Base-by-base conservation (phyloP, 2,888 invertebrate genomes). In the Eupithecia centaureata region DNA sequence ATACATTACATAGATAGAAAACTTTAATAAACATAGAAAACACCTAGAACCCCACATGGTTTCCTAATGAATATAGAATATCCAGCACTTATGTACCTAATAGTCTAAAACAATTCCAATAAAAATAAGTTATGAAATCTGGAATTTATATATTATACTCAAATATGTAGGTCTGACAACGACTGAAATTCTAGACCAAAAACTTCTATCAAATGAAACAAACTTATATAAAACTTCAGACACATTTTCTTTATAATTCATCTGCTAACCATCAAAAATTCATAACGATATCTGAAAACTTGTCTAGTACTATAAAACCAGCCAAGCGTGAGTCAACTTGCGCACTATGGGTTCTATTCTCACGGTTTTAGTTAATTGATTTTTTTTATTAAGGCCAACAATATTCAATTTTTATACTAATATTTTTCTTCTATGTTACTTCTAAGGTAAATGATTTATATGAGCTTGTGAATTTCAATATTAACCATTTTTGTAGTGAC, bases 261-360 rank as follows among this genome's bases (percentile, higher is more conserved):
- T 47, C 47, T 22, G 27, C 18, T 13, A 28, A n/a, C 54, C 54
- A 56, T 56, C 30, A 28, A 56, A 56, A 56, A 28, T 56, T 56
- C 54, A 30, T 56, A 56, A 56, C 30, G n/a, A 56, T 56, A 47
- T 28, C 54, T 28, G 54, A 54, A 27, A 54, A 54, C 54, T 54
- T 42, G 18, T 18, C 7, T 18, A 42, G 2, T n/a, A 42, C 22
- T 12, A 47, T 22, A 35, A 47, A 10, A 18, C 22, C 10, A 2
- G 47, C 47, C 47, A 47, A 22, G 10, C 47, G 10, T 22, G 18
- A 47, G 47, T 4, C 12, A 12, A 18, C 18, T 22, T 47, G 10
- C 42, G 18, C 47, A 42, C 10, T 42, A 42, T 22, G 22, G 47
- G 47, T 47, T 47, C 22, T 12, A 22, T 47, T 47, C 3, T 22